Base-by-base conservation (phyloP, 2,888 invertebrate genomes). In the Scaptodrosophila latifasciaeformis region DNA sequence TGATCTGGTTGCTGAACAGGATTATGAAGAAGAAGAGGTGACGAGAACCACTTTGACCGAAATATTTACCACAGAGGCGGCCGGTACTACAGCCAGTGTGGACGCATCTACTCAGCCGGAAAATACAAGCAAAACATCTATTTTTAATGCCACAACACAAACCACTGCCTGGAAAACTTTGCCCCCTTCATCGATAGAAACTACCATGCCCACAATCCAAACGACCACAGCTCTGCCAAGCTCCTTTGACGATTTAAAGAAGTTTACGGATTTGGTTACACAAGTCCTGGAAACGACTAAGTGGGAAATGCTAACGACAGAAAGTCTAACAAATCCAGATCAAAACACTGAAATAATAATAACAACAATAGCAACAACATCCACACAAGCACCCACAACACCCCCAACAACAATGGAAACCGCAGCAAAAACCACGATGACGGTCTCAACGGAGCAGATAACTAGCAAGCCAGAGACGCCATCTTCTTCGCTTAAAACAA, bases 211-310 rank as follows among this genome's bases (percentile, higher is more conserved):
- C 0, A 21, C 46, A 13, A 34, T n/a, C 6, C 10, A 34, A 2
- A 12, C 34, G 12, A 34, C 9, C 12, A 34, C 13, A 13, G 15
- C 12, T 7, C 48, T 44, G 15, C 60, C 62, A 2, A 62, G 67
- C 2, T 62, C 84, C n/a, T 67, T 62, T 0, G 63, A 66, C 39
- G 81, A 72, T 46, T 62, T 72, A 1, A 55, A 30, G 49, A 79
- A 62, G 44, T 37, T 79, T 7, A 52, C 60, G 1, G 64, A 72
- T 15, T 53, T 81, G 34, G 61, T 67, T 10, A 67, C 54, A 2
- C 65, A 78, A 48, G 48, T 70, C 13, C 43, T 65, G 17, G 58
- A 67, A 21, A 56, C 51, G 45, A 53, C n/a, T n/a, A n/a, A n/a
- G n/a, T n/a, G n/a, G n/a, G n/a, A n/a, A n/a, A n/a, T n/a, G n/a